phyloP scores from a whole-genome alignment of 2,797 vertebrate species.

The Arnoldichthys spilopterus region DNA sequence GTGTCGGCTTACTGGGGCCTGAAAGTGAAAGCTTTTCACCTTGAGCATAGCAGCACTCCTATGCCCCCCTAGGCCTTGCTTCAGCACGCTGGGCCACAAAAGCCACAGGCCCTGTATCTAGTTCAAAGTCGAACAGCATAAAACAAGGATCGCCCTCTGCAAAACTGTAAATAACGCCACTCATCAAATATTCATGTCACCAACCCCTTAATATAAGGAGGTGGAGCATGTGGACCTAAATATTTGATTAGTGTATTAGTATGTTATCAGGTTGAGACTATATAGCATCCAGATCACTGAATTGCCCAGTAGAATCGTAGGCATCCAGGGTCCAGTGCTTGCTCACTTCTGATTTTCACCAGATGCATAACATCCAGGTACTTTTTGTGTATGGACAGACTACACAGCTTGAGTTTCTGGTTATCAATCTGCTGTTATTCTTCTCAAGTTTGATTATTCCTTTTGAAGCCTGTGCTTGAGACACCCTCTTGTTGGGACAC shows the following conservation, averaged over 20 bases:
- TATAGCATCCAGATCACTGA: not conserved
- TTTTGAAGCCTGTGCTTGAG: not conserved
- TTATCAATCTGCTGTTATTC: not conserved
- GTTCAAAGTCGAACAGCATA: constrained; percentile 64
- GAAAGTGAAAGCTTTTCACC: constrained; percentile 65
- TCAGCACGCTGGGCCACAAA: constrained; percentile 63
- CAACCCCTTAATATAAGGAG: constrained; percentile 43
- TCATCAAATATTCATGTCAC: constrained; percentile 69
- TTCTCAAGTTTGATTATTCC: not conserved
- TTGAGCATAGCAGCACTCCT: constrained; percentile 56
- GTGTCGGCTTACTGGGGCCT: constrained; percentile 67
- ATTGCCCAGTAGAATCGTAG: not conserved
- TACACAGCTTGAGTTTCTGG: not conserved
- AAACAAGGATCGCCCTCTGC: constrained; percentile 54
- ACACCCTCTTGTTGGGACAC: not conserved
- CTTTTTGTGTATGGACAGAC: not conserved
- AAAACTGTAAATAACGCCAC: constrained; percentile 47
- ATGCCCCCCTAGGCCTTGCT: constrained; percentile 45
- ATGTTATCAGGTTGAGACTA: constrained; percentile 39
- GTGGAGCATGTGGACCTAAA: constrained; percentile 43
- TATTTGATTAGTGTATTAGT: constrained; percentile 52
- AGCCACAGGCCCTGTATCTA: constrained; percentile 65
- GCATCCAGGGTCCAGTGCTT: not conserved
- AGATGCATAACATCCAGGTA: not conserved
- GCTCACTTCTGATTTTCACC: not conserved